These are phyloP conservation scores for Potamarius usumacintae DNA, from an alignment of 2,113 vertebrate genomes.

Conservation along the genomic window DNA sequence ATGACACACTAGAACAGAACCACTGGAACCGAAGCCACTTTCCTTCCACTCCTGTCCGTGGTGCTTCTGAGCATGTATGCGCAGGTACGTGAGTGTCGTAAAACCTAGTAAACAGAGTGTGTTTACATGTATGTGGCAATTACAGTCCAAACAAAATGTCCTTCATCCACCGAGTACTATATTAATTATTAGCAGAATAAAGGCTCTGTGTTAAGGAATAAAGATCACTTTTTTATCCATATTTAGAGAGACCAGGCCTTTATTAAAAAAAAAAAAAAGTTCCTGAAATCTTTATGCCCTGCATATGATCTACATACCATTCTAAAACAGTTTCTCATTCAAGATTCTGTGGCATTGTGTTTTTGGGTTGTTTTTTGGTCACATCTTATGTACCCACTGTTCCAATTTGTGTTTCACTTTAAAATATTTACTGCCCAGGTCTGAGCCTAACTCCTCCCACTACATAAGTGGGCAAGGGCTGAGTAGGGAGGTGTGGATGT, in stretches of 20 bases:
- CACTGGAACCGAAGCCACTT: slow-evolving; percentile 71
- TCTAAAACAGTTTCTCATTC: too few relatives aligned
- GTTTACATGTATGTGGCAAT: background rate
- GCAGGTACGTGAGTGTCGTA: slow-evolving; percentile 76
- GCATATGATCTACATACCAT: too few relatives aligned
- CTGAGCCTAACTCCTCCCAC: too few relatives aligned
- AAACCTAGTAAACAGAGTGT: slow-evolving; percentile 54
- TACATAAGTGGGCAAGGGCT: too few relatives aligned
- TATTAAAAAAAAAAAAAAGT: background rate
- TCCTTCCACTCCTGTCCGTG: slow-evolving; percentile 84
- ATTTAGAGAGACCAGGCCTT: too few relatives aligned
- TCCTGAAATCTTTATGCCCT: background rate
- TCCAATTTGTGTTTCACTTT: background rate
- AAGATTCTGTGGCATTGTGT: background rate
- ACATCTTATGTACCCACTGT: background rate
- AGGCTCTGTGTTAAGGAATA: too few relatives aligned
- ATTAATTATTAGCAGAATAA: background rate
- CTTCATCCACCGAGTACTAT: background rate
- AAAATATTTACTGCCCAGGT: background rate
- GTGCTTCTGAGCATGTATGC: slow-evolving; percentile 89
- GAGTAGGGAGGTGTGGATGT: too few relatives aligned
- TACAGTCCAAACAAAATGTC: background rate
- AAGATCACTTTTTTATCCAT: too few relatives aligned
- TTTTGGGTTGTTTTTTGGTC: background rate
- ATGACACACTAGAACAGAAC: slow-evolving; percentile 85